Evolutionary conservation across 2,888 invertebrate genomes (phyloP).

Genomic region (Troilus luridus): DNA sequence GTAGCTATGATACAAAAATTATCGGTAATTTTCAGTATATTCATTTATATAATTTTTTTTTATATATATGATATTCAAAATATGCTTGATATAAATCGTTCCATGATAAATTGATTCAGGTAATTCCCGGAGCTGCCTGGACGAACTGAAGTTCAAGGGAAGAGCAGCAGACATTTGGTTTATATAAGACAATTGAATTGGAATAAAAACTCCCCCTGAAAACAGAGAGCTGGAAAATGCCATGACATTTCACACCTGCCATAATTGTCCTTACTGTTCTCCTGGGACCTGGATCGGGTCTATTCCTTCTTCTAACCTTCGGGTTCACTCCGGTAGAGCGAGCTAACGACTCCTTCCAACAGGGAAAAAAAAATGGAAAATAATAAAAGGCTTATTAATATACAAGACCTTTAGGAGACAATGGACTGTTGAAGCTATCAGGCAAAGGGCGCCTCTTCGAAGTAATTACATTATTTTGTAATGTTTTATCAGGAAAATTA

Average conservation of each 20-base stretch:
- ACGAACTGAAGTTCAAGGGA: background rate
- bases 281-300: background rate
- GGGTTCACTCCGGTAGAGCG: background rate
- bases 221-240: conserved; percentile 54
- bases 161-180: conserved; percentile 34
- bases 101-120: no score
- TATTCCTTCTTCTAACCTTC: conserved; percentile 17
- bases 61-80: no score
- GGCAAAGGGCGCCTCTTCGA: conserved; percentile 23
- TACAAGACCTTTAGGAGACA: conserved; percentile 42
- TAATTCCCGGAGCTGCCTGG: no score
- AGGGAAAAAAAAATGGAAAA: background rate
- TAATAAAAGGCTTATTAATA: conserved; percentile 20
- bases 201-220: conserved; percentile 17
- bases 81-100: no score
- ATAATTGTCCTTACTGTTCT: conserved; percentile 41
- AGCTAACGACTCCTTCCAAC: background rate
- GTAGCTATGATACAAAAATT: no score
- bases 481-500: conserved; percentile 16
- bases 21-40: no score
- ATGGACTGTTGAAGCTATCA: conserved; percentile 10
- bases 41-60: no score
- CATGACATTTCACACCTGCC: conserved; percentile 57
- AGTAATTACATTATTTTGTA: conserved; percentile 22
- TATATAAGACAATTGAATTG: conserved; percentile 46